Evolutionary conservation across 2,113 vertebrate genomes (phyloP).

Genomic region (Panthera leo): DNA sequence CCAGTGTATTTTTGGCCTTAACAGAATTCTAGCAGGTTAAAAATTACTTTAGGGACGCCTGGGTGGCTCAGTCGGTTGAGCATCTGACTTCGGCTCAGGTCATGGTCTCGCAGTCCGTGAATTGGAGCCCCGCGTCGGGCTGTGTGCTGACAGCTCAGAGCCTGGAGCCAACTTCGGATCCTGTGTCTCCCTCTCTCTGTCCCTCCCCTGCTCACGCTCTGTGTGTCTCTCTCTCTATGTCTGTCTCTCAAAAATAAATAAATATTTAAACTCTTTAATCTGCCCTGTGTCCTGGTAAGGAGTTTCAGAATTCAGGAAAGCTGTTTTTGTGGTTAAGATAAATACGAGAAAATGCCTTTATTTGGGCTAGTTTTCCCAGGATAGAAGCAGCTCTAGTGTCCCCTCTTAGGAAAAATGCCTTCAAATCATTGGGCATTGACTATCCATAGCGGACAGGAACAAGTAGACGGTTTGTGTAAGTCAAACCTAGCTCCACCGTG

Average conservation of each 20-base stretch:
- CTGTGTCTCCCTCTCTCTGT: too few relatives aligned
- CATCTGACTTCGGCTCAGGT: too few relatives aligned
- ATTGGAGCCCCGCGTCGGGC: too few relatives aligned
- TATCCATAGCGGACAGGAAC: too few relatives aligned
- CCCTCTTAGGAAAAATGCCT: not conserved
- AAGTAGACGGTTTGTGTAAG: not conserved
- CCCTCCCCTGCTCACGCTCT: too few relatives aligned
- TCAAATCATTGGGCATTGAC: not conserved
- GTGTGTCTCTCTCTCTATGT: too few relatives aligned
- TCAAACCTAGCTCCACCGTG: rapidly evolving
- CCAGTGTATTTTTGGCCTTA: not conserved
- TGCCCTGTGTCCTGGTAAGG: not conserved
- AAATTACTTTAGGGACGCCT: not conserved
- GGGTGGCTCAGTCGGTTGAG: too few relatives aligned
- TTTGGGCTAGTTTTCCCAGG: not conserved
- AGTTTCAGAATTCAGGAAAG: not conserved
- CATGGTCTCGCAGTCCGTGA: too few relatives aligned
- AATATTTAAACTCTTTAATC: not conserved
- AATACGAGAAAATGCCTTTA: not conserved
- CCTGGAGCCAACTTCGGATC: too few relatives aligned
- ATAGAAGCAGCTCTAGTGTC: not conserved
- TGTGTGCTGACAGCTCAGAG: too few relatives aligned
- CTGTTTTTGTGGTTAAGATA: not conserved
- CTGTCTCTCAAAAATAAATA: too few relatives aligned
- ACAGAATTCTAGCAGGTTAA: not conserved